Evolutionary conservation across 2,113 vertebrate species (phyloP), one percentile per base, ranked within the genome.

Genomic region (Bubalus kerabau): DNA sequence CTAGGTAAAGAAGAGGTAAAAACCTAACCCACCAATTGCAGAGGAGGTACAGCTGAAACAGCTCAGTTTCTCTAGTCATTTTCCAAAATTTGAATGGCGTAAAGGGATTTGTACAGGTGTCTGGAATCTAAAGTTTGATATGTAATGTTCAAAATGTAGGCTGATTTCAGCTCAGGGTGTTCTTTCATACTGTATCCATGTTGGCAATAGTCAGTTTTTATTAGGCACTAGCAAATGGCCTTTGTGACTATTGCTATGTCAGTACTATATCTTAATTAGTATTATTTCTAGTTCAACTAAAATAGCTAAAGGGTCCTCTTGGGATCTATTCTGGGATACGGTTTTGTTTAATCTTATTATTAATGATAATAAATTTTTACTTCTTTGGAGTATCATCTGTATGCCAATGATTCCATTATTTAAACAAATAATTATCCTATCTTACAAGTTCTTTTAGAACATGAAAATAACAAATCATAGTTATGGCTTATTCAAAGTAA

Each of bases 261-360:
- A 88, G 87, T 88, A 59, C 80, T 98, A 97, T 89, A 43, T 98
- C 96, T 99, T 99, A 98, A 99, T 99, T 99, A 98, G 96, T 90
- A 97, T 95, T 96, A 98, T 98, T 99, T 98, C 98, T 98, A 98
- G 96, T 98, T 98, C 90, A 98, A 98, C 93, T 98, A 98, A 98
- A 98, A 98, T 98, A 97, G 98, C 98, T 98, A 96, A 98, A 97
- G 95, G 94, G 97, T 98, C 98, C 98, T 98, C 98, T 76, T 98
- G 98, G 98, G 98, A 98, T 97, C 89, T 98, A 87, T 98, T 98
- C 98, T 98, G 90, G 67, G 89, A 96, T 98, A 98, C 97, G 96
- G 96, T 99, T 99, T 98, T 98, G 98, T 98, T 99, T 99, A 99
- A 99, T 99, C 98, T 98, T 98, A 98, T 98, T 99, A 99, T 99